Evolutionary conservation across 2,797 vertebrate genomes (phyloP).

Genomic region (Argentina silus): DNA sequence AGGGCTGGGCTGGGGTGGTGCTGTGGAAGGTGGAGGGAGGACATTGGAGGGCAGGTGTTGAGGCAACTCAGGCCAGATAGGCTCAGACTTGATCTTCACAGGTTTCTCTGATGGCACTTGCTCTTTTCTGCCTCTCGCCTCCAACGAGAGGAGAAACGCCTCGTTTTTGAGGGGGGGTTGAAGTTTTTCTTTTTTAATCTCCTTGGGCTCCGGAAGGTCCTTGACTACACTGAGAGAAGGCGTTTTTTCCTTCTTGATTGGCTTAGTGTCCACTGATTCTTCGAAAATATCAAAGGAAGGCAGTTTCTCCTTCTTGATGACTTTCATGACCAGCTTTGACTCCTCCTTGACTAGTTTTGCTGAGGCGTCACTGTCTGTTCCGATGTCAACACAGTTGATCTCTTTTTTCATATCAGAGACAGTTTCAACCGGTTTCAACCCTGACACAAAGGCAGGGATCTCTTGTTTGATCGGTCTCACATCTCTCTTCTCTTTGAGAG

Average conservation of each 20-base stretch:
- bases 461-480: constrained; percentile 35
- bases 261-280: constrained; percentile 39
- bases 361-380: constrained; percentile 18
- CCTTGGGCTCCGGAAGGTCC: constrained; percentile 23
- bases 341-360: constrained; percentile 37
- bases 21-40: constrained; percentile 21
- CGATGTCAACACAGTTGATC: constrained; percentile 18
- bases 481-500: constrained; percentile 35
- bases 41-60: neutral
- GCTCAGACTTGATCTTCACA: constrained; percentile 50
- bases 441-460: neutral
- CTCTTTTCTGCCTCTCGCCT: neutral
- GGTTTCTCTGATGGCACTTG: constrained; percentile 3
- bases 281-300: constrained; percentile 57
- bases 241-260: constrained; percentile 47
- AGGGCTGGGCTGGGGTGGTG: neutral
- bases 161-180: constrained; percentile 20
- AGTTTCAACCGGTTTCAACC: neutral
- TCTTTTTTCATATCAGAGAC: constrained; percentile 43
- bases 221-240: constrained; percentile 19
- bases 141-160: neutral
- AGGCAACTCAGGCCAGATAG: constrained; percentile 35
- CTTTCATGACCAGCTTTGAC: constrained; percentile 36
- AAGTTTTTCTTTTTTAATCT: constrained; percentile 17
- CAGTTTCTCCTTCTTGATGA: constrained; percentile 61